Evolutionary conservation across 1,140 invertebrate species (phyloP), one percentile per base, ranked within the genome.

Genomic region (Drosophila fuyamai): DNA sequence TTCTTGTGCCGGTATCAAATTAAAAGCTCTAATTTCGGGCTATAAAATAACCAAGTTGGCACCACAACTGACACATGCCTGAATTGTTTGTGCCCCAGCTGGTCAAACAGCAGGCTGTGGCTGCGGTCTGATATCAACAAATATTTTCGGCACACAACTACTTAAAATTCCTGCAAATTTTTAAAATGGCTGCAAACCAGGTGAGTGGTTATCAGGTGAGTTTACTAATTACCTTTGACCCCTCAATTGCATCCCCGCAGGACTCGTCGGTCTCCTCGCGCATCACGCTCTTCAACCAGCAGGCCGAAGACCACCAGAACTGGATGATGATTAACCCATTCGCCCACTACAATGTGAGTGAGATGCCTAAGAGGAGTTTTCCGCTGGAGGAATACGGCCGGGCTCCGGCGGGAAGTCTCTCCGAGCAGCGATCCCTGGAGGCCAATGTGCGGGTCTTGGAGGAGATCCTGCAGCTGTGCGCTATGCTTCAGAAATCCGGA

Each of bases 241-340:
- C 12, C 13, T 8, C 3, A 7, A 13, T 5, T 51, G 1, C 16
- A 18, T 3, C 0, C 4, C 40, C 3, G 1, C 55, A 86, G 82
- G 53, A 73, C 14, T 65, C 50, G 13, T 76, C 76, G 10, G 83
- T 86, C 2, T 76, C 70, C 13, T 88, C 83, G 10, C 83, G 83
- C 41, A 77, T 86, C 4, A 61, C 48, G 5, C 56, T 68, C 0
- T 86, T 88, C 41, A 86, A 86, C 29, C 56, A 82, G 36, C 79
- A 79, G 1, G 83, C 60, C 2, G 71, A 86, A 29, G 36, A 79
- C 27, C 83, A 86, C 14, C 54, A 66, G 10, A 41, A 88, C 16
- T 88, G 79, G 75, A 85, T 88, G 66, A 65, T 68, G 36, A 54
- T 86, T 9, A 86, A 86, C 73, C 83, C 83, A 6, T 86, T 86